Evolutionary conservation across 2,797 vertebrate species (phyloP).

Genomic region (Moxostoma hubbsi): DNA sequence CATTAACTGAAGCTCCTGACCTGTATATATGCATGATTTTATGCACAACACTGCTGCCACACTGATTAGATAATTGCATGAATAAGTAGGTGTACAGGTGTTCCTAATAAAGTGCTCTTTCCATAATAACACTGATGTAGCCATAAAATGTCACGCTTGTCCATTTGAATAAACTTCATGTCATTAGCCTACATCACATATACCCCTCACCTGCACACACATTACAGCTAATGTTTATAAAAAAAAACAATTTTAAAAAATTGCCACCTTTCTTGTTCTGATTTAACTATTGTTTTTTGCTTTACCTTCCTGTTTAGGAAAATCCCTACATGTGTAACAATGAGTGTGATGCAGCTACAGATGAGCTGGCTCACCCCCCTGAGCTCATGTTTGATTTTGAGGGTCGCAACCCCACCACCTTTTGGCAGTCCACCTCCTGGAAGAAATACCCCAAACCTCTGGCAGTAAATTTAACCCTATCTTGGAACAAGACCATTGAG

Average conservation of each 20-base stretch:
- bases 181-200: conserved; percentile 20
- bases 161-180: conserved; percentile 20
- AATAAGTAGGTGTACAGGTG: too few species aligned
- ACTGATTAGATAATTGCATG: too few species aligned
- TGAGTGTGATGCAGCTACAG: conserved; percentile 93
- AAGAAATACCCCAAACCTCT: conserved; percentile 93
- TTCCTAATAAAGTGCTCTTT: background rate
- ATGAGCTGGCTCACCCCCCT: conserved; percentile 93
- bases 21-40: too few species aligned
- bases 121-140: conserved; percentile 13
- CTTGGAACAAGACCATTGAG: conserved; percentile 99
- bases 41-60: too few species aligned
- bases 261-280: conserved; percentile 15
- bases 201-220: conserved; percentile 19
- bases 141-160: conserved; percentile 13
- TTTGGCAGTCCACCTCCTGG: conserved; percentile 98
- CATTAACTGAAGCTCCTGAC: too few species aligned
- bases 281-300: conserved; percentile 53
- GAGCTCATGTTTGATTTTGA: conserved; percentile 97
- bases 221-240: conserved; percentile 4
- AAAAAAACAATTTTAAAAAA: background rate
- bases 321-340: conserved; percentile 99
- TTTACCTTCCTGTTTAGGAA: conserved; percentile 77
- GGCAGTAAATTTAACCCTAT: conserved; percentile 94
- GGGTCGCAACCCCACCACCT: conserved; percentile 95